These are phyloP conservation scores for Eueides isabella DNA, from an alignment of 1,140 invertebrate species.

Conservation along the genomic window DNA sequence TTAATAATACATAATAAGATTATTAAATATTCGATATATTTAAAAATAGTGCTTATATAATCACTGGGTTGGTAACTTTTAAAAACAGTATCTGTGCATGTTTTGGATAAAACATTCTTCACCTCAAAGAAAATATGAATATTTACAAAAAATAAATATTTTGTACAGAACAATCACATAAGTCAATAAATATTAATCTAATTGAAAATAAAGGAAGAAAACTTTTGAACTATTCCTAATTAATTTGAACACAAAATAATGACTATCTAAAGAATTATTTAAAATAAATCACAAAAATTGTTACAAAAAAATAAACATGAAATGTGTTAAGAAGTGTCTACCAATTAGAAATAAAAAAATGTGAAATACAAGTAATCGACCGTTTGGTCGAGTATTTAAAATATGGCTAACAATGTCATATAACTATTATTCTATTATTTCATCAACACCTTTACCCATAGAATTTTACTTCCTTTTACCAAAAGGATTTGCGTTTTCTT, in stretches of 20 bases:
- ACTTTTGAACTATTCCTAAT: background rate
- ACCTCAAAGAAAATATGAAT: background rate
- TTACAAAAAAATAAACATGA: background rate
- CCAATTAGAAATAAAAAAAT: no score
- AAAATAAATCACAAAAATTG: background rate
- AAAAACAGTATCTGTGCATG: background rate
- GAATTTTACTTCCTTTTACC: slow-evolving; percentile 62
- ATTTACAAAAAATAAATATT: slow-evolving; percentile 2
- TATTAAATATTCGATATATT: background rate
- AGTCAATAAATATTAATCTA: slow-evolving; percentile 1
- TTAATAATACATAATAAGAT: no score
- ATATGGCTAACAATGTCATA: slow-evolving; percentile 6
- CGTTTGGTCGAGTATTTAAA: background rate
- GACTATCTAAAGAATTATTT: background rate
- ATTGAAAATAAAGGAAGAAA: background rate
- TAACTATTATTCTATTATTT: background rate
- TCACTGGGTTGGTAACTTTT: slow-evolving; percentile 56
- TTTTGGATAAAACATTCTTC: background rate
- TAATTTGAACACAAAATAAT: slow-evolving; percentile 22
- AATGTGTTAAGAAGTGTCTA: no score
- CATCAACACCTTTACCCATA: background rate
- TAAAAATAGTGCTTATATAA: slow-evolving; percentile 28
- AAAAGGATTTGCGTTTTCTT: slow-evolving; percentile 83
- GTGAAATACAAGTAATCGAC: no score
- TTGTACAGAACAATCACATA: background rate